phyloP scores from a whole-genome alignment of 2,797 vertebrate species.

The Silurus lanzhouensis region DNA sequence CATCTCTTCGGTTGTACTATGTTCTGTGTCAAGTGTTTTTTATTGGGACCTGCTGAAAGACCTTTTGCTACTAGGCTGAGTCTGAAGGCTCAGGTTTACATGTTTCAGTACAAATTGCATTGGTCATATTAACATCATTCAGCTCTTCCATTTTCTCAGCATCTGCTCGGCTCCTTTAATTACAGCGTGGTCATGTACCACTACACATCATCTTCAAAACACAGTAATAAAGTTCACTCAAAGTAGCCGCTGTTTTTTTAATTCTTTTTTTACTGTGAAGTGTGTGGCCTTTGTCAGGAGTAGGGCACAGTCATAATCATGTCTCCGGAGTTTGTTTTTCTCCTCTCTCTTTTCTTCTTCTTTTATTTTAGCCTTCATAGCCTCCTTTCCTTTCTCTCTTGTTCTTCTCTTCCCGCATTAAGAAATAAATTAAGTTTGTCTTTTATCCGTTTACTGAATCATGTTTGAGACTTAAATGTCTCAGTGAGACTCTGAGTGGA shows the following conservation, averaged over 20 bases:
- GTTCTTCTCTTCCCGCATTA: conserved; percentile 57
- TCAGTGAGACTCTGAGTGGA: conserved; percentile 66
- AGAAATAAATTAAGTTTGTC: conserved; percentile 77
- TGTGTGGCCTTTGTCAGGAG: conserved; percentile 10
- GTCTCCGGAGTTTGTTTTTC: not conserved
- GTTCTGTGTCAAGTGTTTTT: not conserved
- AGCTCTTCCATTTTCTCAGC: not conserved
- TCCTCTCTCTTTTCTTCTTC: not conserved
- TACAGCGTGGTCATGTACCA: not conserved
- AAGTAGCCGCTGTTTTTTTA: not conserved
- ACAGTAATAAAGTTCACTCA: not conserved
- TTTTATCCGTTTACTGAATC: conserved; percentile 80
- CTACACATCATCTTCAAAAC: not conserved
- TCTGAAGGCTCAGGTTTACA: not conserved
- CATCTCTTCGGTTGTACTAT: not conserved
- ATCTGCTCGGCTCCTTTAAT: not conserved
- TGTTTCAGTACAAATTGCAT: not conserved
- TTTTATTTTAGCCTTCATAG: not conserved
- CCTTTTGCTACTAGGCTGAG: not conserved
- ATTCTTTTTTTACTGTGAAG: too few relatives aligned
- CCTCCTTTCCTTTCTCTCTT: conserved; percentile 17
- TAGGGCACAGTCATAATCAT: not conserved
- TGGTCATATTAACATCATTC: not conserved
- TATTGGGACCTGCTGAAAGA: too few relatives aligned
- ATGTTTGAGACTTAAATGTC: conserved; percentile 79